A percentile compares a stretch with the other conserved stretches of the same genome.
phyloP scores from a whole-genome alignment of 2,888 invertebrate genomes.

The Lasioglossum vierecki region DNA sequence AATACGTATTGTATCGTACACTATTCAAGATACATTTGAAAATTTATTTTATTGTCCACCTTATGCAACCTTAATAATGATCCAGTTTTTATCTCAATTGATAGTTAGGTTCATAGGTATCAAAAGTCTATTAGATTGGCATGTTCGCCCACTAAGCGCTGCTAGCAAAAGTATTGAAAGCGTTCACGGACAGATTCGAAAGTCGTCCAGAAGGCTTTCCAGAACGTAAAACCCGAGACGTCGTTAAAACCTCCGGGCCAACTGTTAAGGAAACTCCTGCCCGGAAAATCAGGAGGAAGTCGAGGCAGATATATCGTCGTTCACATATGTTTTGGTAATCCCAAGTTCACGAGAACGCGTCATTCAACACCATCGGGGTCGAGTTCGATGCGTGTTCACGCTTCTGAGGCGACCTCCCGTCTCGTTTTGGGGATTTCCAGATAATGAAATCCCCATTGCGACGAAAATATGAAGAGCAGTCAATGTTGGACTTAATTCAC shows the following conservation, averaged over 20 bases:
- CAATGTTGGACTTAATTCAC: no score
- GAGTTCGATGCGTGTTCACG: background rate
- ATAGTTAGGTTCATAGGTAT: no score
- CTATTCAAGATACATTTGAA: no score
- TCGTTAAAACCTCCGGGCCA: background rate
- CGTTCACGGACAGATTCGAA: background rate
- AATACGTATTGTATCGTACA: no score
- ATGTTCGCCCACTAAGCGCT: no score
- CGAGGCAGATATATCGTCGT: background rate
- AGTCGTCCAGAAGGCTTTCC: background rate
- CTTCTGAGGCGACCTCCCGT: background rate
- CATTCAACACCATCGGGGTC: background rate
- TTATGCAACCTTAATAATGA: no score
- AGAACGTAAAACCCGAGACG: slow-evolving; percentile 1
- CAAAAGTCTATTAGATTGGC: no score
- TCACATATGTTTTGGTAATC: slow-evolving; percentile 17
- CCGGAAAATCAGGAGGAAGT: background rate
- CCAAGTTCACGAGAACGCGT: slow-evolving; percentile 15
- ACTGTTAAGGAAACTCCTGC: background rate
- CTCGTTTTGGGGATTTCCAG: background rate
- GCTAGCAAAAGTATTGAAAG: background rate
- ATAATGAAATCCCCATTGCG: background rate
- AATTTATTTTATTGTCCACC: no score
- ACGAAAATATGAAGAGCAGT: no score
- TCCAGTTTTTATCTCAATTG: no score